A percentile compares a stretch with the other conserved stretches of the same genome.
Conservation (phyloP, 2,888 invertebrate species). For the Leptopilina drosophilae region DNA sequence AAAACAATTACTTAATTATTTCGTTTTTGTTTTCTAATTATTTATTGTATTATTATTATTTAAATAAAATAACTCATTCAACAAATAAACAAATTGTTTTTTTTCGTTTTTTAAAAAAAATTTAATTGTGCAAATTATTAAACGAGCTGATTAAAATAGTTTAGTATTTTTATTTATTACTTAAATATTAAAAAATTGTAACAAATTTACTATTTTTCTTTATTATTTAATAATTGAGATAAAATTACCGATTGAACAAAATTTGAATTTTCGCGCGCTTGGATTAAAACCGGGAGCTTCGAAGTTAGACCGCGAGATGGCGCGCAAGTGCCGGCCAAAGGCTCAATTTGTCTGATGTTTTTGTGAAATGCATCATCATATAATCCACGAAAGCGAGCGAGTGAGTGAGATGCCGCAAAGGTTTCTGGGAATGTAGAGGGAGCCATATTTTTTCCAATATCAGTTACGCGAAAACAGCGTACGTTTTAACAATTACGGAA, state of each 20-base stretch:
- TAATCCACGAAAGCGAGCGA: slow-evolving; percentile 63
- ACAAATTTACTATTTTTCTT: too few species aligned
- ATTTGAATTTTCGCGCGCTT: slow-evolving; percentile 31
- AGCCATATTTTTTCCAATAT: slow-evolving; percentile 80
- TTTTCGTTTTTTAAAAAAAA: too few species aligned
- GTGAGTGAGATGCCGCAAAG: slow-evolving; percentile 75
- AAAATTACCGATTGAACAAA: neutral
- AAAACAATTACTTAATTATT: too few species aligned
- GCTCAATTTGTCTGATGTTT: slow-evolving; percentile 51
- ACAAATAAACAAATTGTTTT: too few species aligned
- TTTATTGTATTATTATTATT: too few species aligned
- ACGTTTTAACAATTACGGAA: slow-evolving; percentile 66
- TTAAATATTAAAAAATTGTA: too few species aligned
- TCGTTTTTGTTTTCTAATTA: too few species aligned
- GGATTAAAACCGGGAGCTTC: neutral
- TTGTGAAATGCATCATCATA: slow-evolving; percentile 57
- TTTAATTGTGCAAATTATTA: too few species aligned
- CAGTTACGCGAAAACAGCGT: slow-evolving; percentile 78
- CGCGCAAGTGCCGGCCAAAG: slow-evolving; percentile 19
- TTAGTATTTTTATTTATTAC: too few species aligned
- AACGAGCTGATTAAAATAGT: too few species aligned
- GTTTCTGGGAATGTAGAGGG: slow-evolving; percentile 80
- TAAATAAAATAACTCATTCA: too few species aligned
- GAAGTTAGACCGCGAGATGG: slow-evolving; percentile 8
- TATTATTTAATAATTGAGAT: neutral